Conservation (phyloP, 92 coral and sea anemone species). For the Scolanthus callimorphus region DNA sequence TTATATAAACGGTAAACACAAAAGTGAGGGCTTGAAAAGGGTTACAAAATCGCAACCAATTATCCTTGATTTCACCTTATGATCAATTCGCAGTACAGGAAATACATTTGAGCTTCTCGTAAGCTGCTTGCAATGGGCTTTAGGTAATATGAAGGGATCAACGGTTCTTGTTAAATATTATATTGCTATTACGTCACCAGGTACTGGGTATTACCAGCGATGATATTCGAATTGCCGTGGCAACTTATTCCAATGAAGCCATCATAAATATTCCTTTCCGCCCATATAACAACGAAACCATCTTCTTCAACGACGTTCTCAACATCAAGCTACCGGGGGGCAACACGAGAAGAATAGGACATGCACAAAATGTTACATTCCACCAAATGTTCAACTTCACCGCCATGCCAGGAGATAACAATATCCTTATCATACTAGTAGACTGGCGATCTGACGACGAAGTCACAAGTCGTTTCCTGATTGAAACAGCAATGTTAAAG, state of each 20-base stretch:
- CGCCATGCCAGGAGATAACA: not conserved
- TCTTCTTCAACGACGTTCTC: not conserved
- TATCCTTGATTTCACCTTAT: no score
- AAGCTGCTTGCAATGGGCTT: no score
- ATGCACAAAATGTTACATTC: not conserved
- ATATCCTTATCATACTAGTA: not conserved
- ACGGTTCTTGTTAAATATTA: no score
- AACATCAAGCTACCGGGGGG: not conserved
- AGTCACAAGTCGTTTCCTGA: not conserved
- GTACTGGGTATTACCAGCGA: no score
- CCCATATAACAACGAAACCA: not conserved
- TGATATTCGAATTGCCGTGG: not conserved
- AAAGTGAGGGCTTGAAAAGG: no score
- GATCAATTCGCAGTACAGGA: no score
- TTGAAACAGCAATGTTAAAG: not conserved
- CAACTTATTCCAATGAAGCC: not conserved
- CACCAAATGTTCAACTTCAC: conserved; percentile 3
- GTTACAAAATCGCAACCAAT: no score
- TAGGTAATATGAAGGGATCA: no score
- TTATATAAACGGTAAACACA: no score
- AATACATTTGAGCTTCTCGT: no score
- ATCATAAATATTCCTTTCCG: not conserved
- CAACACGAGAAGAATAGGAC: not conserved
- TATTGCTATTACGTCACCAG: no score
- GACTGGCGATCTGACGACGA: not conserved